Conservation (phyloP, 2,797 vertebrate genomes). For the Allochrocebus solatus region DNA sequence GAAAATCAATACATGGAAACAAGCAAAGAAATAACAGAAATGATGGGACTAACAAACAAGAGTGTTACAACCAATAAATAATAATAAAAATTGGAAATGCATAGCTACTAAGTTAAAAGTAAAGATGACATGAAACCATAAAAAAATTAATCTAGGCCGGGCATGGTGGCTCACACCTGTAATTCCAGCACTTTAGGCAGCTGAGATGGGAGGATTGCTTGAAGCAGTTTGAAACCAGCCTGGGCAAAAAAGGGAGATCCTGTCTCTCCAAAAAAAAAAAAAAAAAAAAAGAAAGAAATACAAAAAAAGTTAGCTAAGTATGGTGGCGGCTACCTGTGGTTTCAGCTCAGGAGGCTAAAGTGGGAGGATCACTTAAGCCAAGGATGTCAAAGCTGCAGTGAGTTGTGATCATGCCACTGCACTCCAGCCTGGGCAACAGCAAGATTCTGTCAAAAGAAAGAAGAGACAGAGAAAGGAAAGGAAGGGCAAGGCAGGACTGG, state of each 20-base stretch:
- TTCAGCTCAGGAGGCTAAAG: not conserved
- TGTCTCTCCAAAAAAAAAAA: not conserved
- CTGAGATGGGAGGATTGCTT: not conserved
- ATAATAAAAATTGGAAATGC: not conserved
- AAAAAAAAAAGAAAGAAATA: not conserved
- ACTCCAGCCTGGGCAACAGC: not conserved
- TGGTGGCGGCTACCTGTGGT: not conserved
- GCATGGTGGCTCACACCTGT: not conserved
- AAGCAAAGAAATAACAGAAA: conserved; percentile 2
- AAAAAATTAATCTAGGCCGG: not conserved
- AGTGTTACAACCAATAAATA: not conserved
- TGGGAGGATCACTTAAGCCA: not conserved
- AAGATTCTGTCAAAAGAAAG: not conserved
- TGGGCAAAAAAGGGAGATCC: not conserved
- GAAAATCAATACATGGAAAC: not conserved
- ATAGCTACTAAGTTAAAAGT: not conserved
- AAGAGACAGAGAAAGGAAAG: not conserved
- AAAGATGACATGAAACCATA: not conserved
- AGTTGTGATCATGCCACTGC: not conserved
- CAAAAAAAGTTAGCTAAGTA: not conserved
- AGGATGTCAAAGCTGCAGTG: not conserved
- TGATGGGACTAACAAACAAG: not conserved
- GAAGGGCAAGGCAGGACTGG: not conserved
- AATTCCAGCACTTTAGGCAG: not conserved
- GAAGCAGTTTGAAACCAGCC: not conserved